Percentiles rank a stretch among this genome's conserved stretches.
phyloP scores from a whole-genome alignment of 1,140 invertebrate species.

The Panagrolaimus sp. region DNA sequence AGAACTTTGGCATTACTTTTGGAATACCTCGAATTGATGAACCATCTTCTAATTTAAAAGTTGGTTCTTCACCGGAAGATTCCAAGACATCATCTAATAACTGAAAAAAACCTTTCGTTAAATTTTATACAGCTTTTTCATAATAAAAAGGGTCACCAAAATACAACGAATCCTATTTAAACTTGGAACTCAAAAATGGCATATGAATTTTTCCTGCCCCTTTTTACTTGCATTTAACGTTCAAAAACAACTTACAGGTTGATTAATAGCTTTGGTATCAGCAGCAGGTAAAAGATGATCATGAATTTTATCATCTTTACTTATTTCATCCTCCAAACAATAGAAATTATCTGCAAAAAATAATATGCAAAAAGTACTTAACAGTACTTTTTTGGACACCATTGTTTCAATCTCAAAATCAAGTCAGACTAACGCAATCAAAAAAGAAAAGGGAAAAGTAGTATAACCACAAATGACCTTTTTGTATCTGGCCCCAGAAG shows the following conservation, averaged over 20 bases:
- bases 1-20: background rate
- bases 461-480: too few species aligned
- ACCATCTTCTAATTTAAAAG: background rate
- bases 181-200: background rate
- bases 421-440: too few species aligned
- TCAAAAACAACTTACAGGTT: background rate
- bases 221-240: background rate
- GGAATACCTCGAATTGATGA: conserved; percentile 1
- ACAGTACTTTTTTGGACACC: too few species aligned
- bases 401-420: too few species aligned
- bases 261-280: too few species aligned
- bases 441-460: too few species aligned
- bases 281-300: too few species aligned
- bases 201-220: background rate
- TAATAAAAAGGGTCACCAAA: background rate
- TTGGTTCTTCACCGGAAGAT: background rate
- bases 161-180: background rate
- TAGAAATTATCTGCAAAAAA: too few species aligned
- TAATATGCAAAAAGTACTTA: too few species aligned
- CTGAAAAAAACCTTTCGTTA: background rate
- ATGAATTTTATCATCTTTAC: too few species aligned
- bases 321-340: too few species aligned
- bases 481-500: too few species aligned
- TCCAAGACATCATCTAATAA: background rate
- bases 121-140: background rate